phyloP scores from a whole-genome alignment of 2,797 vertebrate genomes.

The Nannoperca australis region DNA sequence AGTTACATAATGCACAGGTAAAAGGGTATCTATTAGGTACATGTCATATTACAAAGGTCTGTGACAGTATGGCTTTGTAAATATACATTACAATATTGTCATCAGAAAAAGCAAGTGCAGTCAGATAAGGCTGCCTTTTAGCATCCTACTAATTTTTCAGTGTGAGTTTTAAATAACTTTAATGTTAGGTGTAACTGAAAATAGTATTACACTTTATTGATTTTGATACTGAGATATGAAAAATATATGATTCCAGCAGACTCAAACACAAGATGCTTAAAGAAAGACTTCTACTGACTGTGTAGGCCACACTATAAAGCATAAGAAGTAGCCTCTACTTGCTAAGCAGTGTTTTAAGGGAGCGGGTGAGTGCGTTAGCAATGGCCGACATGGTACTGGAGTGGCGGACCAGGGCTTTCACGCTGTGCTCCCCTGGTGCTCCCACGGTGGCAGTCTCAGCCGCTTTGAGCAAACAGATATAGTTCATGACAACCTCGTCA shows the following conservation, averaged over 20 bases:
- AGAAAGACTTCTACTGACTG: conserved; percentile 68
- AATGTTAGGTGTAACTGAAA: conserved; percentile 31
- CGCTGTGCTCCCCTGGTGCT: conserved; percentile 89
- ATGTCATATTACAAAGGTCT: conserved; percentile 82
- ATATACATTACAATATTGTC: conserved; percentile 87
- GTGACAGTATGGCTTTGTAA: conserved; percentile 93
- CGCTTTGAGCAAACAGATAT: conserved; percentile 95
- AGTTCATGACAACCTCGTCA: conserved; percentile 97
- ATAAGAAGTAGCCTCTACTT: conserved; percentile 86
- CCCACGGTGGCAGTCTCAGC: conserved; percentile 92
- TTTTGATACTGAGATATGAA: conserved; percentile 53
- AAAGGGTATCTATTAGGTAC: conserved; percentile 80
- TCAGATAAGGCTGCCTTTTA: conserved; percentile 63
- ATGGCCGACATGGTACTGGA: conserved; percentile 98
- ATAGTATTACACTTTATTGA: conserved; percentile 16
- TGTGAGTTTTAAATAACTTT: conserved; percentile 7
- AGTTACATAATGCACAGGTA: conserved; percentile 90
- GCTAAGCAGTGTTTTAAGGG: conserved; percentile 98
- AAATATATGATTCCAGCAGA: conserved; percentile 47
- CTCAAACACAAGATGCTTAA: conserved; percentile 80
- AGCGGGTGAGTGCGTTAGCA: conserved; percentile 97
- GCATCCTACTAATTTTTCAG: conserved; percentile 50
- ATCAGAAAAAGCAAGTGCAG: conserved; percentile 71
- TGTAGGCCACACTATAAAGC: conserved; percentile 73
- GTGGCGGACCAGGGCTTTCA: conserved; percentile 94